Conservation (phyloP, 1,140 invertebrate species). For the Drosophila rufa region DNA sequence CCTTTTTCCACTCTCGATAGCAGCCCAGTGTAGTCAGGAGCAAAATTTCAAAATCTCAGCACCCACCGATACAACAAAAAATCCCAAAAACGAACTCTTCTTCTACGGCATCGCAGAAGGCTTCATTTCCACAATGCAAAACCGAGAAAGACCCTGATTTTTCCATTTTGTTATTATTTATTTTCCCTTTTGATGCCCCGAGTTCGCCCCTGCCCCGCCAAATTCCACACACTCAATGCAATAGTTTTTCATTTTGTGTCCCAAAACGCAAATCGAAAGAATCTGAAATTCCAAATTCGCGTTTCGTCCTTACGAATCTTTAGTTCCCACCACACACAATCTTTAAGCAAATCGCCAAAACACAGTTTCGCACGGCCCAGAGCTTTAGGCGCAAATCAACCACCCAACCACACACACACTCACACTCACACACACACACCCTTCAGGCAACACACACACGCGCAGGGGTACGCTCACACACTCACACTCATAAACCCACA, state of each 20-base stretch:
- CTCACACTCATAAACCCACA: slow-evolving; percentile 25
- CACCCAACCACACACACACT: slow-evolving; percentile 47
- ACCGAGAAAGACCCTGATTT: slow-evolving; percentile 25
- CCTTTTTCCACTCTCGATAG: slow-evolving; percentile 24
- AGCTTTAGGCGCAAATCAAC: slow-evolving; percentile 76
- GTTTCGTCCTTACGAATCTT: slow-evolving; percentile 74
- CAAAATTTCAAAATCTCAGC: slow-evolving; percentile 51
- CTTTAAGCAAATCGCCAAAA: slow-evolving; percentile 54
- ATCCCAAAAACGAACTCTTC: slow-evolving; percentile 62
- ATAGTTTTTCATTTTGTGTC: slow-evolving; percentile 84
- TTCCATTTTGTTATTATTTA: slow-evolving; percentile 4
- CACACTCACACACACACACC: slow-evolving; percentile 55
- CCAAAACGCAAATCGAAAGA: slow-evolving; percentile 76
- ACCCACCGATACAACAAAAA: slow-evolving; percentile 32
- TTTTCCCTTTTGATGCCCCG: not conserved
- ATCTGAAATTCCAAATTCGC: slow-evolving; percentile 70
- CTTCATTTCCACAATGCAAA: slow-evolving; percentile 73
- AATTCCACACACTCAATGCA: slow-evolving; percentile 79
- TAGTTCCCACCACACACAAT: slow-evolving; percentile 64
- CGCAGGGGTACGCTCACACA: slow-evolving; percentile 60
- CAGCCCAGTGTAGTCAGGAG: slow-evolving; percentile 28
- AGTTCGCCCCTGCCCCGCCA: slow-evolving; percentile 44
- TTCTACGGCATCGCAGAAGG: slow-evolving; percentile 82
- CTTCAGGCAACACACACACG: slow-evolving; percentile 36
- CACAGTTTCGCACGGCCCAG: slow-evolving; percentile 61